Conservation (phyloP, 2,113 vertebrate genomes). For the Pollimyrus isidori region DNA sequence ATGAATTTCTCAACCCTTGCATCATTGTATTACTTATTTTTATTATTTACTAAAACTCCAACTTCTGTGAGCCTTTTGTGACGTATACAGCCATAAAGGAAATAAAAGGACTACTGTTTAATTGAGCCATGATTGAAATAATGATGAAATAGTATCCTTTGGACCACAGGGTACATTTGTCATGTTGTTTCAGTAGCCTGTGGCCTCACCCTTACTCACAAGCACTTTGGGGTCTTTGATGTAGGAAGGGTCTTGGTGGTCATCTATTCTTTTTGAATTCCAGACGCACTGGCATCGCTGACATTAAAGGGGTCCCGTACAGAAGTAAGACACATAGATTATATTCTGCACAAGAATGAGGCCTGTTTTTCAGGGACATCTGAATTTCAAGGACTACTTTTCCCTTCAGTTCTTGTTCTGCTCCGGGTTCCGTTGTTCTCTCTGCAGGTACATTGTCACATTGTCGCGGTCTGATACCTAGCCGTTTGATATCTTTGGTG, state of each 20-base stretch:
- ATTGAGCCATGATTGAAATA: background rate
- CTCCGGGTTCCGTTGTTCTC: background rate
- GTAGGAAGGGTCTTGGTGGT: background rate
- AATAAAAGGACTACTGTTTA: background rate
- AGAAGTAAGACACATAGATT: background rate
- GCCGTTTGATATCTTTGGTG: background rate
- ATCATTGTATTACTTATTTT: background rate
- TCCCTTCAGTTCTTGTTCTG: background rate
- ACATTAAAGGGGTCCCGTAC: background rate
- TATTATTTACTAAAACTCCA: background rate
- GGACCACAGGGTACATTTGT: background rate
- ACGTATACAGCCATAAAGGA: background rate
- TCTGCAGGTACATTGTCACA: background rate
- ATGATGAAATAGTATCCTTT: background rate
- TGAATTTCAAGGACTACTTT: background rate
- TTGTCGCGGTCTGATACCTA: background rate
- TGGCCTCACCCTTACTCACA: background rate
- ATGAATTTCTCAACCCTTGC: background rate
- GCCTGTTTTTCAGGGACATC: background rate
- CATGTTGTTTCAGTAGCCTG: background rate
- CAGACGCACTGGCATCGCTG: background rate
- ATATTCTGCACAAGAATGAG: background rate
- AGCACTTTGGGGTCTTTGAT: background rate
- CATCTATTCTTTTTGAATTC: background rate
- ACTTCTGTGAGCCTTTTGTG: background rate